These are phyloP conservation scores for Torymus tubicola DNA, from an alignment of 2,888 invertebrate genomes.

Conservation along the genomic window DNA sequence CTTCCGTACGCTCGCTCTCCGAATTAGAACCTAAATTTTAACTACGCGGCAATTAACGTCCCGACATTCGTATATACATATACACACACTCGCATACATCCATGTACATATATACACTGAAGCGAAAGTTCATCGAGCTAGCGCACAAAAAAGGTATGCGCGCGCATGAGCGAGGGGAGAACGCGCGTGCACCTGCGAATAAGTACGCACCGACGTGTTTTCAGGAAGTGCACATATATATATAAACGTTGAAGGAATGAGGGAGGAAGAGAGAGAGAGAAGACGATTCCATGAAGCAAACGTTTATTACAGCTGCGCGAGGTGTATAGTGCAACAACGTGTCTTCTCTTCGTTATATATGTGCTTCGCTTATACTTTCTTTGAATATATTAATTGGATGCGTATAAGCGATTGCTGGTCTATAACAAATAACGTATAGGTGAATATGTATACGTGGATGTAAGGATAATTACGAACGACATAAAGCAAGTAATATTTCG, in stretches of 20 bases:
- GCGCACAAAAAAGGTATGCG: too few relatives aligned
- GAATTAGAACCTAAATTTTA: slow-evolving; percentile 47
- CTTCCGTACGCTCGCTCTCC: not conserved
- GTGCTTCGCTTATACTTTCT: slow-evolving; percentile 35
- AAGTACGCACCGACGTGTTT: too few relatives aligned
- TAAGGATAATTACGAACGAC: slow-evolving; percentile 19
- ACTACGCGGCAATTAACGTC: slow-evolving; percentile 25
- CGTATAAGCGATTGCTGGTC: not conserved
- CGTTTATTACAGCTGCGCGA: not conserved
- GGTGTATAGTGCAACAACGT: not conserved
- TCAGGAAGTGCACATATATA: too few relatives aligned
- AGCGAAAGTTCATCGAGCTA: not conserved
- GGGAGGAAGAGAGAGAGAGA: too few relatives aligned
- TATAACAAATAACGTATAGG: not conserved
- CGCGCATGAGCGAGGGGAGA: too few relatives aligned
- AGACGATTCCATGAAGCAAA: not conserved
- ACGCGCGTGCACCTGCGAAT: too few relatives aligned
- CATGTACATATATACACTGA: not conserved
- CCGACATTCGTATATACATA: too few relatives aligned
- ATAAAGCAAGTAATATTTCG: too few relatives aligned
- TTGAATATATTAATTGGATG: slow-evolving; percentile 32
- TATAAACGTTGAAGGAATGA: too few relatives aligned
- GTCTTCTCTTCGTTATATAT: slow-evolving; percentile 8
- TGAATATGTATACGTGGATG: not conserved
- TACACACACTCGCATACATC: too few relatives aligned